Evolutionary conservation across 2,113 vertebrate species (phyloP), one percentile per base, ranked within the genome.

Genomic region (Psammodynastes pulverulentus): DNA sequence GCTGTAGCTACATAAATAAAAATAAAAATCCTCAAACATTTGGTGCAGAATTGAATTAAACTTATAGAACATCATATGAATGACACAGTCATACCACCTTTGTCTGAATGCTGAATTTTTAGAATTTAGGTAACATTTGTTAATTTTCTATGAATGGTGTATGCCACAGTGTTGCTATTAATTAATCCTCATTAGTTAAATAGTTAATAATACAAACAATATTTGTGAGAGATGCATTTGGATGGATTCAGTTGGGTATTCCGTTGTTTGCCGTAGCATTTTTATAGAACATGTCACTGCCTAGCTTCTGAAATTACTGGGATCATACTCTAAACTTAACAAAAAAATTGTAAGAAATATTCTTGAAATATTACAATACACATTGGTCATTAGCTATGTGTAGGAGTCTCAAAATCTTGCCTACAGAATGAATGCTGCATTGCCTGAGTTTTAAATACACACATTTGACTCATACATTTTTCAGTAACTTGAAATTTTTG

Each of bases 181-280:
- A 89, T 89, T 85, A 93, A 89, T 89, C 89, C 46, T 62, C 24
- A 45, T 46, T 89, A 89, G 34, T 19, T 34, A 85, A 88, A 85
- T 89, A 13, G 12, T 39, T 84, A 62, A 54, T 67, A 90, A 86
- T 79, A 21, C 26, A n/a, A 48, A 84, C 43, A 88, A 49, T 19
- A 58, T 51, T 84, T 53, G 51, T 72, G 51, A 24, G 9, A n/a
- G 0, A 52, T 29, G 9, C 9, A n/a, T 84, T n/a, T 53, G 62
- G 53, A 9, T 45, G 23, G 8, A 84, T 79, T 79, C 46, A 53
- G 9, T 9, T 26, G 10, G 13, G 19, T 13, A 89, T 24, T 89
- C 21, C 3, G 10, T 48, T 12, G 52, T 92, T 85, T 86, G 21
- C 13, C 58, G 1, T 62, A 34, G 34, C 34, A 24, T 24, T 79